Evolutionary conservation across 2,113 vertebrate genomes (phyloP), one percentile per base, ranked within the genome.

Genomic region (Cyanoderma ruficeps): DNA sequence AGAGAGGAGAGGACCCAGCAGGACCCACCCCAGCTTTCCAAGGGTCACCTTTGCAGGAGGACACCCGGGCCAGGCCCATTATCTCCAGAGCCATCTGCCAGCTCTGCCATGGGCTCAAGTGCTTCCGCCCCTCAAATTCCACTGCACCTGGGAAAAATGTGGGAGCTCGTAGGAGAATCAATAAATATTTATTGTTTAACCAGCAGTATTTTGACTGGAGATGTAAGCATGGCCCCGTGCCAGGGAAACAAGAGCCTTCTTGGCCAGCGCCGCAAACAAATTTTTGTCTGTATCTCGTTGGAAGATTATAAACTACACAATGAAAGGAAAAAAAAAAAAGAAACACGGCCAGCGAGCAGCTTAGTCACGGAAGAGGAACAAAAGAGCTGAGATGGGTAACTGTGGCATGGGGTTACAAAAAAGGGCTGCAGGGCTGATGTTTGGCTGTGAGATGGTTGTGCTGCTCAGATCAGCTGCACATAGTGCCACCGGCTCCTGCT

Each of bases 141-240:
- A 85, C 93, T 60, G 94, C 96, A 97, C 97, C 97, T 97, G 96
- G 95, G 84, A 96, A 96, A 96, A 88, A 96, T 78, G 96, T 79
- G 77, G 87, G 88, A 96, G 75, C 92, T 89, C 41, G 42, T 37
- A 91, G 84, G 69, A 91, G 90, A 96, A 97, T 97, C 97, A 97
- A 98, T 97, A 97, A 98, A 97, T 97, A 98, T 97, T 98, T 98
- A 97, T 92, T 95, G 96, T 95, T 95, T 87, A 49, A 91, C 93
- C 88, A 97, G 95, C 87, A 97, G 90, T 96, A 96, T 98, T 97
- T 95, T 94, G 87, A 97, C 89, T 88, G 65, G 88, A 88, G 93
- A 96, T 97, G 93, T 97, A 97, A 98, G 96, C 97, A 98, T 95
- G 95, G 97, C 93, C 68, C n/a, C 0, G 30, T 4, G 95, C 94